Percentiles rank a stretch among this genome's conserved stretches.
Conservation (phyloP, 2,797 vertebrate species). For the Sciurus vulgaris region DNA sequence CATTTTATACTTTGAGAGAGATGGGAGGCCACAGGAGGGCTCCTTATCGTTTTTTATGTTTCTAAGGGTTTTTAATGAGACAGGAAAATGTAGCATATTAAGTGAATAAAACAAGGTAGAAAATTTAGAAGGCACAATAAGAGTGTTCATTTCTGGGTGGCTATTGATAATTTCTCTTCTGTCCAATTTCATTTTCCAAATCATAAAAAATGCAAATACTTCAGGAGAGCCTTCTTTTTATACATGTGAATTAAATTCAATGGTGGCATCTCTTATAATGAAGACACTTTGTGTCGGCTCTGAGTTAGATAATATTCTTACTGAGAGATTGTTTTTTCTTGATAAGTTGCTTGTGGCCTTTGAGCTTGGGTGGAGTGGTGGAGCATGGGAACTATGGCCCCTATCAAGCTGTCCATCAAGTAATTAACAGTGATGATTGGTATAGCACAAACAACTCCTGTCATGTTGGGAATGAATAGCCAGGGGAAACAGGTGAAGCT, state of each 20-base stretch:
- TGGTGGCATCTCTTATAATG: background rate
- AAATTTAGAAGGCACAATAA: background rate
- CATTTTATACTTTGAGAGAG: background rate
- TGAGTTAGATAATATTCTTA: background rate
- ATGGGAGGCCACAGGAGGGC: background rate
- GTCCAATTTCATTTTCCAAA: constrained; percentile 35
- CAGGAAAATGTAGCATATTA: background rate
- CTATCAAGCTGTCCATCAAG: background rate
- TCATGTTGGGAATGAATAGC: background rate
- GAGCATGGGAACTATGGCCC: fast-evolving
- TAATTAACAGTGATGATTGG: background rate
- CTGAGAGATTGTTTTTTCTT: background rate
- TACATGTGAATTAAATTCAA: background rate
- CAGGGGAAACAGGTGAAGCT: background rate
- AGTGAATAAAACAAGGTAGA: background rate
- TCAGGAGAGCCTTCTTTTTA: background rate
- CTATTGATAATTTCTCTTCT: background rate
- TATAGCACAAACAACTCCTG: background rate
- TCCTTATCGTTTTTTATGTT: background rate
- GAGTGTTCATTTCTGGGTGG: background rate
- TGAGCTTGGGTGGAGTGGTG: background rate
- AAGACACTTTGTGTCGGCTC: background rate
- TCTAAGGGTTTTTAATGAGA: constrained; percentile 16
- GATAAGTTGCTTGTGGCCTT: background rate
- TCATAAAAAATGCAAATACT: background rate